Percentiles rank a stretch among this genome's conserved stretches.
Evolutionary conservation across 1,140 invertebrate species (phyloP).

Genomic region (Mya arenaria): DNA sequence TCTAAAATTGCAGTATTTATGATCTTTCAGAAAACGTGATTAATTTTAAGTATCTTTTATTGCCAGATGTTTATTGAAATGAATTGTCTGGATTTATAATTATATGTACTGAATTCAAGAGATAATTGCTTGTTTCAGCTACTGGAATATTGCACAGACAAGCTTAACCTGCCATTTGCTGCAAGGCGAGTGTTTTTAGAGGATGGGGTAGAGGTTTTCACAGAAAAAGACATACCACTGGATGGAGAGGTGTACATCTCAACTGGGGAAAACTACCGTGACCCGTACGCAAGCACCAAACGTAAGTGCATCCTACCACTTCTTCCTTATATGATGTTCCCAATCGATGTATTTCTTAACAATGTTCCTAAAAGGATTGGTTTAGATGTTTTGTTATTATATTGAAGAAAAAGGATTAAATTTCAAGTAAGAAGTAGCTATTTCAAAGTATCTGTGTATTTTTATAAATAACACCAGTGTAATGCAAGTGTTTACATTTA

Average conservation of each 20-base stretch:
- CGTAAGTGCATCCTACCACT: slow-evolving; percentile 69
- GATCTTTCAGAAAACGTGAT: too few species aligned
- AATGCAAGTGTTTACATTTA: not conserved
- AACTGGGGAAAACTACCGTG: slow-evolving; percentile 79
- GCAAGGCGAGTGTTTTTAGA: slow-evolving; percentile 79
- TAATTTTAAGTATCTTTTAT: too few species aligned
- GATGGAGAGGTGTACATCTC: slow-evolving; percentile 79
- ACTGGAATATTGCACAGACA: slow-evolving; percentile 79
- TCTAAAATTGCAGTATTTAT: too few species aligned
- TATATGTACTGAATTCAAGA: too few species aligned
- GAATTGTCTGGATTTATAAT: too few species aligned
- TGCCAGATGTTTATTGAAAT: too few species aligned
- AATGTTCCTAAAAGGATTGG: too few species aligned
- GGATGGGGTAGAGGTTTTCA: slow-evolving; percentile 78
- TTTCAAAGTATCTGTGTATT: not conserved
- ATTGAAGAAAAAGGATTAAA: too few species aligned
- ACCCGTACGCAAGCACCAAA: slow-evolving; percentile 74
- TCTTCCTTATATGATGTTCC: too few species aligned
- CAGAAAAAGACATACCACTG: slow-evolving; percentile 72
- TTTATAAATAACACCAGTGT: too few species aligned
- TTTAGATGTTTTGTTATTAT: too few species aligned
- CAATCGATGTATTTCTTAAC: too few species aligned
- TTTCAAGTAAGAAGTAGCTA: not conserved
- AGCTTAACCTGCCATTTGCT: slow-evolving; percentile 77
- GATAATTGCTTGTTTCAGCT: slow-evolving; percentile 69